A percentile compares a stretch with the other conserved stretches of the same genome.
phyloP scores from a whole-genome alignment of 2,888 invertebrate species.

The Cheilosia urbana region DNA sequence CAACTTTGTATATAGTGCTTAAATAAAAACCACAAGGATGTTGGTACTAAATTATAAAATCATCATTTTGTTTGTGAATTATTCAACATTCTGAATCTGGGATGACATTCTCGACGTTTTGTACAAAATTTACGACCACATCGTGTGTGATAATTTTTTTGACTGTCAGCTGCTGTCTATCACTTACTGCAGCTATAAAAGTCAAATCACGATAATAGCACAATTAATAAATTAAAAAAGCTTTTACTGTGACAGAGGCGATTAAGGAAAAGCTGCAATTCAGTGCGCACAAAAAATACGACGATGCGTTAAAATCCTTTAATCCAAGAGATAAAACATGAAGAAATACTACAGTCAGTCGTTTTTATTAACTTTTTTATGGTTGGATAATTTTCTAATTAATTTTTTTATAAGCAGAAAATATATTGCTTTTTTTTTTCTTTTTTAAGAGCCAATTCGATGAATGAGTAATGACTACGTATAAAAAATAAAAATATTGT shows the following conservation, averaged over 20 bases:
- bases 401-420: background rate
- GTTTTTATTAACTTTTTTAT: background rate
- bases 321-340: slow-evolving; percentile 15
- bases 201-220: slow-evolving; percentile 65
- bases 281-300: background rate
- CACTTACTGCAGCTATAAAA: slow-evolving; percentile 65
- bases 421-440: background rate
- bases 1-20: background rate
- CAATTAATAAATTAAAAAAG: slow-evolving; percentile 66
- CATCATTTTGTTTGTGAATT: background rate
- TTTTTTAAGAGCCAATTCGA: background rate
- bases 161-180: slow-evolving; percentile 71
- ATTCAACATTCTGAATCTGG: background rate
- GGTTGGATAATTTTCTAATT: background rate
- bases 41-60: background rate
- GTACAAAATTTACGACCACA: slow-evolving; percentile 20
- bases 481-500: too few relatives aligned
- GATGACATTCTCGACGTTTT: background rate
- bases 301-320: slow-evolving; percentile 26
- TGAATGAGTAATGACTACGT: background rate
- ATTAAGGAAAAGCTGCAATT: slow-evolving; percentile 45
- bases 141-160: slow-evolving; percentile 42
- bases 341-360: background rate
- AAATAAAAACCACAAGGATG: background rate
- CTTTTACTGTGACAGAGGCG: slow-evolving; percentile 65